phyloP scores from a whole-genome alignment of 1,140 invertebrate species.

The Neodiprion fabricii region DNA sequence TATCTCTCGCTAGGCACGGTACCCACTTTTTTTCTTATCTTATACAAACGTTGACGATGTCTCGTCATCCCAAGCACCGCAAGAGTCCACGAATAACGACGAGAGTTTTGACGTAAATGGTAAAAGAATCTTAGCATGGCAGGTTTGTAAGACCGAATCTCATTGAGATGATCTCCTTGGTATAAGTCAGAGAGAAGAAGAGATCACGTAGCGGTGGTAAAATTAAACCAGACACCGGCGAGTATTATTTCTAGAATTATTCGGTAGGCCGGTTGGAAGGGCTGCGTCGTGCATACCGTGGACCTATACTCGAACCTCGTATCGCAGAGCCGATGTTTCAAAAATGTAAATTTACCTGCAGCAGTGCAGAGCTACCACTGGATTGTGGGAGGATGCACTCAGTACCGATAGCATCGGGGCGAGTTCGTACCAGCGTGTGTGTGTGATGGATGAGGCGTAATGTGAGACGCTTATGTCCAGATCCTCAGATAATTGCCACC shows the following conservation, averaged over 20 bases:
- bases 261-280: background rate
- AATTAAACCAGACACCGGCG: constrained; percentile 2
- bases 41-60: too few species aligned
- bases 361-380: background rate
- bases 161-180: background rate
- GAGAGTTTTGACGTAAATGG: too few species aligned
- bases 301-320: background rate
- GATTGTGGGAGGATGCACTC: background rate
- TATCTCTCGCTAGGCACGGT: too few species aligned
- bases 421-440: background rate
- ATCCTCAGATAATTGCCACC: constrained; percentile 1
- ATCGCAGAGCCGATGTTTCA: background rate
- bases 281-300: background rate
- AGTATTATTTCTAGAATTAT: background rate
- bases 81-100: too few species aligned
- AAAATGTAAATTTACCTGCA: constrained; percentile 3
- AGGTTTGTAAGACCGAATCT: background rate
- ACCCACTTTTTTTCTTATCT: too few species aligned
- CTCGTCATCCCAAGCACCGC: too few species aligned
- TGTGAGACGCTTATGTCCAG: constrained; percentile 6
- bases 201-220: background rate
- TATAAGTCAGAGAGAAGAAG: background rate
- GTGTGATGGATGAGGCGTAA: constrained; percentile 6
- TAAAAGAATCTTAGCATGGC: too few species aligned
- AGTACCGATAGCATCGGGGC: constrained; percentile 4